Evolutionary conservation across 2,797 vertebrate species (phyloP).

Genomic region (Natrix natrix): DNA sequence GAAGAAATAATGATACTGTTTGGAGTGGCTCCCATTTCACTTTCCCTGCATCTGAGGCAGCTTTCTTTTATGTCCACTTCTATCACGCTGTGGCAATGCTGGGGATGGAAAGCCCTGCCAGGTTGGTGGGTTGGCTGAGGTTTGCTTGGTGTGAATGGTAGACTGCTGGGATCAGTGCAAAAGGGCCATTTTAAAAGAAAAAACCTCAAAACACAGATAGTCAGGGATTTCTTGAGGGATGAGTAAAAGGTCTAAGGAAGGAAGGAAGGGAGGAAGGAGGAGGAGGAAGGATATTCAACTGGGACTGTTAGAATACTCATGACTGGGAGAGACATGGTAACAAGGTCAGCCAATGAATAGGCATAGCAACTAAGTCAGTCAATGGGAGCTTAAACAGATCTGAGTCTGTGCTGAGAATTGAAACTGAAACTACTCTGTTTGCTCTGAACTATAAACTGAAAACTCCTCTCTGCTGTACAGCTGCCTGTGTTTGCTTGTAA

Average conservation of each 20-base stretch:
- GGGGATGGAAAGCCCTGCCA: not conserved
- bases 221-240: not conserved
- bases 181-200: not conserved
- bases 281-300: not conserved
- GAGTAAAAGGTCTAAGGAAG: not conserved
- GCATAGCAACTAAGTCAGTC: too few species aligned
- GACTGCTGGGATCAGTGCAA: not conserved
- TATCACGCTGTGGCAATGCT: not conserved
- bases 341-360: too few species aligned
- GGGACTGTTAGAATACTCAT: not conserved
- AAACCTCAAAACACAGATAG: not conserved
- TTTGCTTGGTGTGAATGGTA: not conserved
- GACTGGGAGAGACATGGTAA: too few species aligned
- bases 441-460: too few species aligned
- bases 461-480: too few species aligned
- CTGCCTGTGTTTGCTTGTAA: too few species aligned
- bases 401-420: too few species aligned
- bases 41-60: not conserved
- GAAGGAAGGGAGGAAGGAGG: not conserved
- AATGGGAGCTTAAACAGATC: too few species aligned
- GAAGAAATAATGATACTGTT: not conserved
- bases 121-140: not conserved
- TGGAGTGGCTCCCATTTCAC: not conserved
- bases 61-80: not conserved
- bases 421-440: too few species aligned